Percentiles rank a stretch among this genome's conserved stretches.
phyloP scores from a whole-genome alignment of 2,113 vertebrate genomes.

The Spermophilus dauricus region DNA sequence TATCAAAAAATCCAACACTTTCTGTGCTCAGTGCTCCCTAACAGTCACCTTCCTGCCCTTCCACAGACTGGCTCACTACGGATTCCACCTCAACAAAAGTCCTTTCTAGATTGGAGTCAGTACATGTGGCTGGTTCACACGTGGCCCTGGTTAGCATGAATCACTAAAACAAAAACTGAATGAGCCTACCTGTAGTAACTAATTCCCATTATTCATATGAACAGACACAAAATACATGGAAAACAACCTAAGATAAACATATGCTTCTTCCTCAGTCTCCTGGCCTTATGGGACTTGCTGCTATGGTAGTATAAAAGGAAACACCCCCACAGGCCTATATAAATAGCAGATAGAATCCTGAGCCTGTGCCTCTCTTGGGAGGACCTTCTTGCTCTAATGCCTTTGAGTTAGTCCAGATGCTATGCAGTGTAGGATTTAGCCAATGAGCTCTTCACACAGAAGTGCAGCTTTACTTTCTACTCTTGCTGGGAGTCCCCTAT shows the following conservation, averaged over 20 bases:
- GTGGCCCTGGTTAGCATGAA: neutral
- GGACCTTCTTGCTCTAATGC: too few relatives aligned
- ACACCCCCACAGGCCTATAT: neutral
- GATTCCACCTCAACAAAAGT: neutral
- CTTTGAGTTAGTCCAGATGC: too few relatives aligned
- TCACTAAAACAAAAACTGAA: neutral
- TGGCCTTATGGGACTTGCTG: neutral
- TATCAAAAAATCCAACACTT: too few relatives aligned
- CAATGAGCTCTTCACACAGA: rapidly evolving
- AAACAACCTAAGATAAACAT: neutral
- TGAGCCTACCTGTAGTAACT: rapidly evolving
- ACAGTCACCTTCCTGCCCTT: too few relatives aligned
- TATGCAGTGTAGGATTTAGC: neutral
- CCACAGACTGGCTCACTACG: rapidly evolving
- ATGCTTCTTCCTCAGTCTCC: neutral
- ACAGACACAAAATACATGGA: neutral
- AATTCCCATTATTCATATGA: neutral
- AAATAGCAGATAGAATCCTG: neutral
- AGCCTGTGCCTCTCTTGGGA: neutral
- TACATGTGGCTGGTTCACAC: neutral
- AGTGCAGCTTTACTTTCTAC: rapidly evolving
- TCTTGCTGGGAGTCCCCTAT: rapidly evolving
- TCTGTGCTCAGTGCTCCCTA: neutral
- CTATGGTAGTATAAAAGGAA: rapidly evolving
- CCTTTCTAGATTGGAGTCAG: neutral